phyloP scores from a whole-genome alignment of 2,113 vertebrate genomes.

The Scartelaos histophorus region DNA sequence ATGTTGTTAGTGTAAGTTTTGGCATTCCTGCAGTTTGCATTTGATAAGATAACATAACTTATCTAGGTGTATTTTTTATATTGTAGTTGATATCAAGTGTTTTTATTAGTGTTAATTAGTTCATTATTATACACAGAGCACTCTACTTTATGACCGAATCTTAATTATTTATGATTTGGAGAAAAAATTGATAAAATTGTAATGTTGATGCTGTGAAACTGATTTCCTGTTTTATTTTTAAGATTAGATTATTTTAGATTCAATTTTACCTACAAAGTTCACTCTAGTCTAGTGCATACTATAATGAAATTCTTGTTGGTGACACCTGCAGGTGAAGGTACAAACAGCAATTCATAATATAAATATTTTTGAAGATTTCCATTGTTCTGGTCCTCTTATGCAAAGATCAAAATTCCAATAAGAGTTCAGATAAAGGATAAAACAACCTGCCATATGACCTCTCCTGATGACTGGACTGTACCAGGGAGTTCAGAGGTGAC shows the following conservation, averaged over 20 bases:
- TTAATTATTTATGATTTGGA: no score
- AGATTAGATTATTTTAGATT: no score
- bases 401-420: no score
- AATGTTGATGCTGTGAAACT: no score
- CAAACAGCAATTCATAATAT: not conserved
- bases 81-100: not conserved
- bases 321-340: not conserved
- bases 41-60: not conserved
- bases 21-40: not conserved
- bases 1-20: not conserved
- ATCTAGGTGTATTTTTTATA: not conserved
- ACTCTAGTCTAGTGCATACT: not conserved
- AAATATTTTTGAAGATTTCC: no score
- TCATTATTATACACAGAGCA: no score
- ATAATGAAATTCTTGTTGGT: not conserved
- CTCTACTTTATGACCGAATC: no score
- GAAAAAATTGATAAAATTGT: no score
- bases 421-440: no score
- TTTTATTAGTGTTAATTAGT: not conserved
- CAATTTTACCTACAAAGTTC: not conserved
- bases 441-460: not conserved
- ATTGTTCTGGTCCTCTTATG: no score
- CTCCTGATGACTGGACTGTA: constrained; percentile 7
- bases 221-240: not conserved
- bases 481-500: constrained; percentile 8